Percentiles rank a stretch among this genome's conserved stretches.
phyloP scores from a whole-genome alignment of 1,140 invertebrate genomes.

The Trissolcus basalis region DNA sequence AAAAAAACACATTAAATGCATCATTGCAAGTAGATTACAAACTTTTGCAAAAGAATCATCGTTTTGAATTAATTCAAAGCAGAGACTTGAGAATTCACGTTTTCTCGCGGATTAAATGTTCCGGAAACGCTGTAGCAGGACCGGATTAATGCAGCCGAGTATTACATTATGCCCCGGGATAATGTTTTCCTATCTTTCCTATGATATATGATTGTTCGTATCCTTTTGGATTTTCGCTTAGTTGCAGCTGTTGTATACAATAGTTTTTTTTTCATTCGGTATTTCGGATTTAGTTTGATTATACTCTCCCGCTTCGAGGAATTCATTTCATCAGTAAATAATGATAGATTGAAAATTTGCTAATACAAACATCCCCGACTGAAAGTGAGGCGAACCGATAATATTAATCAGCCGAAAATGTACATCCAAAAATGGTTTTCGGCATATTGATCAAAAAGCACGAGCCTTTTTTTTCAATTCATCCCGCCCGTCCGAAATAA shows the following conservation, averaged over 20 bases:
- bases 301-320: conserved; percentile 10
- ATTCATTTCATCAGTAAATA: conserved; percentile 4
- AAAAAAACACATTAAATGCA: too few species aligned
- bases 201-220: conserved; percentile 36
- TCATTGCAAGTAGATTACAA: neutral
- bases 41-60: conserved; percentile 26
- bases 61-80: conserved; percentile 42
- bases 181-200: conserved; percentile 34
- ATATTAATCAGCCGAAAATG: conserved; percentile 1
- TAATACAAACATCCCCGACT: too few species aligned
- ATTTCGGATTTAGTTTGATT: conserved; percentile 24
- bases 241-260: conserved; percentile 23
- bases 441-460: conserved; percentile 13
- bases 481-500: conserved; percentile 36
- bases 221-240: conserved; percentile 25
- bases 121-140: conserved; percentile 36
- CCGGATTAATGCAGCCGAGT: conserved; percentile 36
- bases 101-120: conserved; percentile 42
- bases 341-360: neutral
- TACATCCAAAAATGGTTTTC: conserved; percentile 8
- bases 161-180: conserved; percentile 31
- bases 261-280: conserved; percentile 6
- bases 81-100: conserved; percentile 23
- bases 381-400: neutral
- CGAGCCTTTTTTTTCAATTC: conserved; percentile 26